phyloP scores from a whole-genome alignment of 1,140 invertebrate species.

The Trichogramma pretiosum region DNA sequence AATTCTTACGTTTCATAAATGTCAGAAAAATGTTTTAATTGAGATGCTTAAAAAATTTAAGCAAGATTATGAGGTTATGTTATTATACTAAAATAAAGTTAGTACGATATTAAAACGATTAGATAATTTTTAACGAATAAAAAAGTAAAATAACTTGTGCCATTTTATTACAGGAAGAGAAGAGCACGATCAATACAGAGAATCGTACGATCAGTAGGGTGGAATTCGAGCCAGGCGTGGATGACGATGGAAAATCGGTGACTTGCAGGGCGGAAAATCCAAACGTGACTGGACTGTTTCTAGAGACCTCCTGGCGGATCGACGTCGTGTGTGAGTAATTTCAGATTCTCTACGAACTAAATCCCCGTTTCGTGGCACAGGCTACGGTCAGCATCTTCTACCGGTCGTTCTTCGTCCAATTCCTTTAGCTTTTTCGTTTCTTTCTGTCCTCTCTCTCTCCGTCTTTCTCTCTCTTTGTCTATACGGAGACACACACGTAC shows the following conservation, averaged over 20 bases:
- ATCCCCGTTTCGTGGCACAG: no score
- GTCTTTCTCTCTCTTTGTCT: not conserved
- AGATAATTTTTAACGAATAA: no score
- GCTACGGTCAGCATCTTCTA: no score
- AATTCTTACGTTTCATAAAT: no score
- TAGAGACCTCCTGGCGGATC: conserved; percentile 77
- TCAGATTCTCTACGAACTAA: conserved; percentile 9
- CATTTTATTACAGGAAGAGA: conserved; percentile 64
- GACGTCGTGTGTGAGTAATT: conserved; percentile 78
- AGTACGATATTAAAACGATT: no score
- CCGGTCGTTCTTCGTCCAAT: not conserved
- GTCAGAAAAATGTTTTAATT: no score
- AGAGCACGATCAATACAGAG: conserved; percentile 46
- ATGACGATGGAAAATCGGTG: conserved; percentile 61
- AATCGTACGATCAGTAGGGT: conserved; percentile 77
- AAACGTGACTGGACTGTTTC: conserved; percentile 66
- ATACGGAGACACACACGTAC: not conserved
- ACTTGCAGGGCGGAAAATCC: conserved; percentile 71
- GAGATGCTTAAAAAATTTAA: no score
- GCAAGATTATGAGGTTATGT: no score
- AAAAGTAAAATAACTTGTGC: no score
- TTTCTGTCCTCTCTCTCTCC: not conserved
- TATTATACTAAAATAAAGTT: no score
- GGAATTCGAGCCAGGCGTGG: conserved; percentile 61
- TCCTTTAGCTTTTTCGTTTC: not conserved